These are phyloP conservation scores for Odontamblyopus lacepedii DNA, from an alignment of 2,797 vertebrate species.

Conservation along the genomic window DNA sequence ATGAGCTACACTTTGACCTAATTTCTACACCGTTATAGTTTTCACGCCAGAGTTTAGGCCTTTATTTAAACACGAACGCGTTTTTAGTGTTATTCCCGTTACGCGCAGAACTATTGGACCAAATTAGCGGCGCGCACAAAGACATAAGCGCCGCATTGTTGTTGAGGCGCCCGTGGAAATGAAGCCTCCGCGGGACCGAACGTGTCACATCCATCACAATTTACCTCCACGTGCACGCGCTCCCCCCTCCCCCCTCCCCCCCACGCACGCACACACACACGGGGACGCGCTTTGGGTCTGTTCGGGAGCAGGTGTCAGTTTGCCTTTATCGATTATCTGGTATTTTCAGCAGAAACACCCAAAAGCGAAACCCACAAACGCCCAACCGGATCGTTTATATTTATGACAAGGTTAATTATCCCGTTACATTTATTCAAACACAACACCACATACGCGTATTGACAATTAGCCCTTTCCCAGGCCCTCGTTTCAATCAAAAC, in stretches of 20 bases:
- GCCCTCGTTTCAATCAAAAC: background rate
- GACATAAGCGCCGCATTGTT: background rate
- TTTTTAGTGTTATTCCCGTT: too few species aligned
- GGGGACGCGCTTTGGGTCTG: background rate
- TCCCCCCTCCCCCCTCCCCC: too few species aligned
- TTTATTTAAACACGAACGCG: too few species aligned
- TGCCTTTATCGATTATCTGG: background rate
- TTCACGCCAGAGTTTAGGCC: too few species aligned
- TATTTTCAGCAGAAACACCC: background rate
- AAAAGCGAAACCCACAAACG: background rate
- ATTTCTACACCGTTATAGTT: too few species aligned
- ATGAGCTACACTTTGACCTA: too few species aligned
- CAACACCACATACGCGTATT: too few species aligned
- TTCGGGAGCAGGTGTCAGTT: background rate
- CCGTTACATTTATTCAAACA: background rate
- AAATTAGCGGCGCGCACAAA: background rate
- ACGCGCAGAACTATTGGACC: background rate
- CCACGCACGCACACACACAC: background rate
- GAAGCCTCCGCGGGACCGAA: slow-evolving; percentile 49
- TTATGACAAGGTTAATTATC: background rate
- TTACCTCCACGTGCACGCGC: slow-evolving; percentile 6
- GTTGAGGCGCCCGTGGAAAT: slow-evolving; percentile 29
- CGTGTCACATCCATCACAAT: slow-evolving; percentile 59
- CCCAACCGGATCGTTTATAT: background rate
- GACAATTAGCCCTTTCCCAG: background rate